These are phyloP conservation scores for Agriotes lineatus DNA, from an alignment of 2,888 invertebrate genomes.

Conservation along the genomic window DNA sequence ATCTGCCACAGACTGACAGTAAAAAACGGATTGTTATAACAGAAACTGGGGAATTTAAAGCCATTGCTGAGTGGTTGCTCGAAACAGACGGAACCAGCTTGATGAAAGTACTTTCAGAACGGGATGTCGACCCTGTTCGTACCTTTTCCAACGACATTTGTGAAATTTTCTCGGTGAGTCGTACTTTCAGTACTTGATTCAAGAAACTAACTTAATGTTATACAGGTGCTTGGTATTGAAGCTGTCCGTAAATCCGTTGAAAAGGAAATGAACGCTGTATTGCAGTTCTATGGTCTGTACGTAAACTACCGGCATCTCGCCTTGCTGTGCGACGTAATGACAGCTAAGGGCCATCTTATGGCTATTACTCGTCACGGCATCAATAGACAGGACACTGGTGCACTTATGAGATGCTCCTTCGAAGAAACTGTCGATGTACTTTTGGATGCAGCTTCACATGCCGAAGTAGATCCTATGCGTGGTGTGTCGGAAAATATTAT, in stretches of 20 bases:
- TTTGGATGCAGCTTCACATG: constrained; percentile 98
- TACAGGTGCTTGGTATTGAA: constrained; percentile 95
- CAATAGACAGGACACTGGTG: constrained; percentile 97
- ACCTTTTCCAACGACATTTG: constrained; percentile 99
- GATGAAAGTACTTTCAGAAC: constrained; percentile 96
- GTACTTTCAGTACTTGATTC: neutral
- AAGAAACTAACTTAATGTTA: no score
- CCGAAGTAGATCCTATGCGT: constrained; percentile 97
- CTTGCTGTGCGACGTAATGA: constrained; percentile 99
- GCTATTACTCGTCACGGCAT: constrained; percentile 99
- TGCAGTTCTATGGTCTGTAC: constrained; percentile 99
- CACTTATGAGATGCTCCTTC: constrained; percentile 99
- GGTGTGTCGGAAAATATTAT: constrained; percentile 99
- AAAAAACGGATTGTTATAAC: constrained; percentile 98
- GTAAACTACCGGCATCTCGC: constrained; percentile 99
- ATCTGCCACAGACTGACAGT: constrained; percentile 96
- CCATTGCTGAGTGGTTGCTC: constrained; percentile 98
- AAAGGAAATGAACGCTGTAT: constrained; percentile 99
- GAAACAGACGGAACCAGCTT: constrained; percentile 99
- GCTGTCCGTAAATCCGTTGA: constrained; percentile 99
- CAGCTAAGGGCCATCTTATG: constrained; percentile 99
- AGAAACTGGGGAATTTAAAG: constrained; percentile 97
- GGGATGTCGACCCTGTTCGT: constrained; percentile 96
- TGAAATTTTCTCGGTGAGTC: constrained; percentile 91
- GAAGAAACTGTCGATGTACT: constrained; percentile 99